phyloP scores from a whole-genome alignment of 2,113 vertebrate species.

The Psittacara wagleri region DNA sequence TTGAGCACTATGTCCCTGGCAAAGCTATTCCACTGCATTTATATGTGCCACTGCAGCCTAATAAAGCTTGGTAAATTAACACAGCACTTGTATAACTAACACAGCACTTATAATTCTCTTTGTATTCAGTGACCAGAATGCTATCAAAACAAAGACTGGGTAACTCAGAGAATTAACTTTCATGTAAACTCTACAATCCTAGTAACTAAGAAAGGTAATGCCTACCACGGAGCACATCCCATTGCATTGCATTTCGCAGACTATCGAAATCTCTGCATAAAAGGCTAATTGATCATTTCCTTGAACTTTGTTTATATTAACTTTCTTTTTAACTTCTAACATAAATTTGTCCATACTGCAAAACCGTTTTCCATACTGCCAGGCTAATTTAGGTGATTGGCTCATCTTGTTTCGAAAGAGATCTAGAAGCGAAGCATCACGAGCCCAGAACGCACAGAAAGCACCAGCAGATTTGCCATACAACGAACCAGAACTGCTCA shows the following conservation, averaged over 20 bases:
- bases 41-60: not conserved
- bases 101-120: not conserved
- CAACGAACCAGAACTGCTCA: not conserved
- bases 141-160: not conserved
- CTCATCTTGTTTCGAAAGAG: not conserved
- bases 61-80: not conserved
- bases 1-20: not conserved
- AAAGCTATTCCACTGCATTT: not conserved
- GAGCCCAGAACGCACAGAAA: fast-evolving
- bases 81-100: not conserved
- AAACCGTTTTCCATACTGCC: not conserved
- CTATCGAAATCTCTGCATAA: fast-evolving
- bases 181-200: not conserved
- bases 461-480: not conserved
- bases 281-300: not conserved
- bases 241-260: not conserved
- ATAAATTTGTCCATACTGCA: not conserved
- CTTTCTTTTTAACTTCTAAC: not conserved
- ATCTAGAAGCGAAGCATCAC: not conserved
- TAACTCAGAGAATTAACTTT: not conserved
- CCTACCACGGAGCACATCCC: not conserved
- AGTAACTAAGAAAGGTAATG: not conserved
- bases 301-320: not conserved
- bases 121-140: not conserved
- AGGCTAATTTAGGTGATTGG: not conserved